These are phyloP conservation scores for Aphrocallistes beatrix DNA, from an alignment of 37 sponge, comb jelly and placozoan genomes.

Conservation along the genomic window DNA sequence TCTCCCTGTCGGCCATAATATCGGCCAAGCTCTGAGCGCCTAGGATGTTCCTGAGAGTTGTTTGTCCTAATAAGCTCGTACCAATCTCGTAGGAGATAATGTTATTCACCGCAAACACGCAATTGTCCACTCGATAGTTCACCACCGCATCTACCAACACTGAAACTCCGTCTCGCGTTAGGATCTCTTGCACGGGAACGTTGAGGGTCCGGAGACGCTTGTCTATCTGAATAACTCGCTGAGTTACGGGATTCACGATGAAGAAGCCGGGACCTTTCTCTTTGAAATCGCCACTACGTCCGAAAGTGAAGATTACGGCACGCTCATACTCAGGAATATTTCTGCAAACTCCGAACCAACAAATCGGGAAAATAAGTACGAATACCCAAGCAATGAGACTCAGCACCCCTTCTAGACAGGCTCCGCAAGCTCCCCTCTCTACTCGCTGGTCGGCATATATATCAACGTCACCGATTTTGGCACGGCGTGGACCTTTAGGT, in stretches of 20 bases:
- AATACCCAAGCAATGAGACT: background rate
- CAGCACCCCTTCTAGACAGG: background rate
- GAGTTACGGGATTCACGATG: background rate
- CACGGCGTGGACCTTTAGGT: background rate
- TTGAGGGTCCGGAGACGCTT: background rate
- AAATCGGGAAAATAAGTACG: background rate
- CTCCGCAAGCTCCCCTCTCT: background rate
- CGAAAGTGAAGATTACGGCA: conserved; percentile 84
- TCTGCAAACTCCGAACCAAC: background rate
- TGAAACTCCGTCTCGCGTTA: conserved; percentile 87
- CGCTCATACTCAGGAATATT: conserved; percentile 69
- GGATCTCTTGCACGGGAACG: conserved; percentile 41
- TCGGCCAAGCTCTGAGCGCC: conserved; percentile 83
- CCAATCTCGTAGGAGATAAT: conserved; percentile 44
- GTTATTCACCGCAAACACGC: conserved; percentile 64
- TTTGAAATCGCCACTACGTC: conserved; percentile 54
- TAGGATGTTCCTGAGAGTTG: conserved; percentile 81
- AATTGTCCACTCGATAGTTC: conserved; percentile 59
- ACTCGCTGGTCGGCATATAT: background rate
- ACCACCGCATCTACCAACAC: conserved; percentile 89
- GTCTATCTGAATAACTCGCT: background rate
- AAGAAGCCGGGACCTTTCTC: conserved; percentile 62
- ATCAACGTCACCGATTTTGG: background rate
- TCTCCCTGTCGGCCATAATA: conserved; percentile 53
- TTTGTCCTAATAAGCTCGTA: conserved; percentile 85